Conservation (phyloP, 2,113 vertebrate species). For the Hepsetus odoe region DNA sequence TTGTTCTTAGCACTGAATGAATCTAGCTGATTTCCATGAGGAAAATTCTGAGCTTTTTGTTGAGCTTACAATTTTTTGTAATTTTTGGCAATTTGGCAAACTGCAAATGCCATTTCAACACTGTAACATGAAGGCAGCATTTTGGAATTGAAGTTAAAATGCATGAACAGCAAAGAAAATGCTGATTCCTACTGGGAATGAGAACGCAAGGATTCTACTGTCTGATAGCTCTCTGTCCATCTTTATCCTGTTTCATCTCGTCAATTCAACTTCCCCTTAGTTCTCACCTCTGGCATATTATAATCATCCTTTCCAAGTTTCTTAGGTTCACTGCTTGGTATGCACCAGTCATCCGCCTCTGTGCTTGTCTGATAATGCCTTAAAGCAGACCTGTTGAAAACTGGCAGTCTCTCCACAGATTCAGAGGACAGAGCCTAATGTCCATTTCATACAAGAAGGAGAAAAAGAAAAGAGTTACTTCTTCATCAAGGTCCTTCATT, state of each 20-base stretch:
- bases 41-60: not conserved
- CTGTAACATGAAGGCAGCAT: conserved; percentile 39
- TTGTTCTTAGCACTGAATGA: not conserved
- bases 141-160: conserved; percentile 2
- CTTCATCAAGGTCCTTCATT: not conserved
- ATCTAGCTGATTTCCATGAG: not conserved
- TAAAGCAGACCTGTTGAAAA: conserved; percentile 94
- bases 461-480: not conserved
- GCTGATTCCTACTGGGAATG: not conserved
- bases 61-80: not conserved
- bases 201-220: not conserved
- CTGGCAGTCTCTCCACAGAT: conserved; percentile 93
- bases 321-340: conserved; percentile 90
- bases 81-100: not conserved
- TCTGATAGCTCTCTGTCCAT: not conserved
- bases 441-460: too few species aligned
- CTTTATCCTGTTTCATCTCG: not conserved
- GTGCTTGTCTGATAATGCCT: conserved; percentile 87
- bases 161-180: not conserved
- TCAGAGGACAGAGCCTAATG: conserved; percentile 90
- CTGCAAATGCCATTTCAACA: conserved; percentile 47
- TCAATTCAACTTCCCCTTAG: conserved; percentile 8
- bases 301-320: conserved; percentile 79
- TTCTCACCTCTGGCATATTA: conserved; percentile 63
- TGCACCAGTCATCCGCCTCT: conserved; percentile 95